These are phyloP conservation scores for Poeciliopsis paucimaculata DNA, from an alignment of 2,797 vertebrate genomes.

Conservation along the genomic window DNA sequence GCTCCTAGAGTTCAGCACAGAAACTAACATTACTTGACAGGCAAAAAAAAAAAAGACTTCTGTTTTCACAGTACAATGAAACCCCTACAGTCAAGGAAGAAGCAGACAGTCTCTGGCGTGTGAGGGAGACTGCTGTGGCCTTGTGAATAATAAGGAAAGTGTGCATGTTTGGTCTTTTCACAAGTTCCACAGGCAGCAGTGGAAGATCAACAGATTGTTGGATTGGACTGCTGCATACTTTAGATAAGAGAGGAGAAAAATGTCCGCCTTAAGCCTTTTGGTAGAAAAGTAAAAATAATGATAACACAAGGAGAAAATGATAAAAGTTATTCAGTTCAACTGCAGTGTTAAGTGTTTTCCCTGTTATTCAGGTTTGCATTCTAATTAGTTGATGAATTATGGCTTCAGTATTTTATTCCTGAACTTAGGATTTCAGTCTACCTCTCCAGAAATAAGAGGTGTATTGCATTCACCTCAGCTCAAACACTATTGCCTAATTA, in stretches of 20 bases:
- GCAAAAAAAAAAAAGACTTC: constrained; percentile 28
- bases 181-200: constrained; percentile 38
- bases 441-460: constrained; percentile 30
- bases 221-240: constrained; percentile 39
- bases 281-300: constrained; percentile 26
- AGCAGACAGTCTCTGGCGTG: constrained; percentile 35
- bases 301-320: constrained; percentile 22
- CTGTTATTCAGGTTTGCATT: constrained; percentile 25
- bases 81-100: constrained; percentile 44
- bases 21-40: constrained; percentile 57
- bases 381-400: constrained; percentile 15
- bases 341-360: not conserved
- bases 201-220: constrained; percentile 61
- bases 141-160: constrained; percentile 41
- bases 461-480: not conserved
- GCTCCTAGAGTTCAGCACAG: constrained; percentile 40
- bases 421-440: constrained; percentile 23
- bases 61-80: constrained; percentile 25
- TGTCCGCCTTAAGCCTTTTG: constrained; percentile 36
- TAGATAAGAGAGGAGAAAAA: constrained; percentile 53
- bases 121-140: constrained; percentile 23
- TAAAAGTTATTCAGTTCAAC: not conserved
- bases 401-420: constrained; percentile 31
- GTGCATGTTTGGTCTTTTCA: constrained; percentile 39
- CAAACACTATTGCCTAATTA: constrained; percentile 32